Base-by-base conservation (phyloP, 1,140 invertebrate genomes). In the Oncopodura yosiiana region DNA sequence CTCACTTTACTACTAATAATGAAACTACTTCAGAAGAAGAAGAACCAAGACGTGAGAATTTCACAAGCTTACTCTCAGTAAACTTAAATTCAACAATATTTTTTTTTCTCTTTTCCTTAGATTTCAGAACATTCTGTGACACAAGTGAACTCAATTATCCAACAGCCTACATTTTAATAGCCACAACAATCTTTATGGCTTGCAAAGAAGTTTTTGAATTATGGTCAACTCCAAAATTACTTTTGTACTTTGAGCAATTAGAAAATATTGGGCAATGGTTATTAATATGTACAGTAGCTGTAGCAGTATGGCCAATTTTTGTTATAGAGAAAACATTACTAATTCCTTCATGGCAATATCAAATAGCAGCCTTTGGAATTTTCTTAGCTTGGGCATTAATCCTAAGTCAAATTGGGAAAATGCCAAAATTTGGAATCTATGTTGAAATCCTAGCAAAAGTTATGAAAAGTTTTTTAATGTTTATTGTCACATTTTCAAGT, bases 381-480 rank as follows among this genome's bases (percentile, higher is more conserved):
- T 61, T 61, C 37, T 16, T 61, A 11, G 59, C 59, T 4, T 61
- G 59, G 59, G 27, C 42, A 16, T 32, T 61, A 12, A 53, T 61
- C 26, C 30, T 61, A 14, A 41, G 43, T 21, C 59, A 61, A 45
- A 61, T 61, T 18, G 59, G 59, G 24, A 61, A 61, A 49, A 37
- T 53, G 4, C 59, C 59, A 23, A 48, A 45, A 44, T 44, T 61
- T 29, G 50, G 54, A 9, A 37, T 61, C 21, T 55, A 61, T 30
- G 50, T 61, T 2, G 59, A 61, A 57, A 61, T 61, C n/a, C 41
- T 61, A 16, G 49, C 18, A 18, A 60, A 49, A 37, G 58, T 61
- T 27, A 18, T 61, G 16, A 56, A 53, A 45, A 61, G 53, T 39
- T 57, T 61, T 44, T 44, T 26, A 2, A 18, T 56, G 38, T 61